Evolutionary conservation across 2,797 vertebrate species (phyloP), one percentile per base, ranked within the genome.

Genomic region (Hemibagrus guttatus): DNA sequence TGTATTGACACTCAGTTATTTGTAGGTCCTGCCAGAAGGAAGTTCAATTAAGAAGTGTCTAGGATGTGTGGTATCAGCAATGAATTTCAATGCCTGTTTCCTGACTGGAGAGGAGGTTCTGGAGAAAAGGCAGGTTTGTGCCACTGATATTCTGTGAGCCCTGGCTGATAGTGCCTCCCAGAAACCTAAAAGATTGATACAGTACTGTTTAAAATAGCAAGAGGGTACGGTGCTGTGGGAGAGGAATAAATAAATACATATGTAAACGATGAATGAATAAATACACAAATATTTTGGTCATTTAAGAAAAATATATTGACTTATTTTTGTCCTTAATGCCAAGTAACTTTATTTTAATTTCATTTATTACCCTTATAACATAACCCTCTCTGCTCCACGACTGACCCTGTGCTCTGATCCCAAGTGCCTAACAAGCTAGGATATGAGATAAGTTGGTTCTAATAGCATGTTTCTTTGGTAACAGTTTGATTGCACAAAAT

Each of bases 1-100:
- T 26, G 21, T 61, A 61, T 61, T 80, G 58, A 80, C 13, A 63
- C 78, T 46, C 7, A 42, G 21, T 80, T 80, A 80, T 80, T 80
- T 80, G 56, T 80, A 80, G 78, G 0, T 4, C 54, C 35, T 42
- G 58, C 58, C 39, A 63, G 79, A 46, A 63, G 79, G 58, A 63
- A 39, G 54, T 59, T 58, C 31, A 81, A 63, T n/a, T 81, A 46
- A 81, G 35, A 21, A 63, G 39, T 63, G 21, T 46, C 79, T 23
- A 46, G 23, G 21, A 46, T 63, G 17, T 46, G 35, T n/a, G 58
- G 35, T 19, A 81, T 61, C 3, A 2, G 56, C 21, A 11, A 42
- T 61, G 21, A 42, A 80, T 79, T 59, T 80, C 4, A 35, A 11
- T 78, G 75, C 52, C 46, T 6, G 0, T 21, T 58, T 78, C 28